These are phyloP conservation scores for Arge pagana DNA, from an alignment of 2,888 invertebrate genomes.

Conservation along the genomic window DNA sequence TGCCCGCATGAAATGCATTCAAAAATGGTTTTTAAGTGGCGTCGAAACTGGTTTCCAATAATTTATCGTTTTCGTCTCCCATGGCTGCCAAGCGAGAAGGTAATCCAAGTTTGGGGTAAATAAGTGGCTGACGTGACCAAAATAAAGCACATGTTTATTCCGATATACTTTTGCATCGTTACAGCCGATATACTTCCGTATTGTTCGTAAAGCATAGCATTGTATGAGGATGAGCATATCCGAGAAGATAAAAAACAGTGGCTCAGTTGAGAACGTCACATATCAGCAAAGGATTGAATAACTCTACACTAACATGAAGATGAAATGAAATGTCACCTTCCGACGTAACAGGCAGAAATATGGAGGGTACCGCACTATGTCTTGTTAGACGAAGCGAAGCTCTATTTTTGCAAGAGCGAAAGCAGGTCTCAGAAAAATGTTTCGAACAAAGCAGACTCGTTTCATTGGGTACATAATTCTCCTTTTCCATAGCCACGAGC, in stretches of 20 bases:
- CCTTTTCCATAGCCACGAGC: slow-evolving; percentile 3
- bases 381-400: neutral
- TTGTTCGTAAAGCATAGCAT: neutral
- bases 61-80: slow-evolving; percentile 3
- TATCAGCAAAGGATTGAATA: neutral
- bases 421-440: neutral
- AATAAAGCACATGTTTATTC: slow-evolving; percentile 7
- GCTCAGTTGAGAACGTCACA: too few species aligned
- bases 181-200: neutral
- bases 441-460: slow-evolving; percentile 2
- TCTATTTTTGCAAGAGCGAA: slow-evolving; percentile 1
- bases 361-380: neutral
- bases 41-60: slow-evolving; percentile 4
- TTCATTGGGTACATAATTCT: slow-evolving; percentile 2
- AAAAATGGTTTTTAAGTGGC: neutral
- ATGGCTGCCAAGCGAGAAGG: slow-evolving; percentile 3
- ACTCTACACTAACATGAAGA: neutral
- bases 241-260: neutral
- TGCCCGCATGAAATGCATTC: neutral
- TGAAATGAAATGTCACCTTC: neutral
- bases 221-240: slow-evolving; percentile 3
- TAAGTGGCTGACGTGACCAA: slow-evolving; percentile 1
- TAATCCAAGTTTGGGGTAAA: slow-evolving; percentile 3
- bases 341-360: neutral
- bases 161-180: slow-evolving; percentile 2